phyloP scores from a whole-genome alignment of 1,140 invertebrate genomes.

The Frieseomelitta varia region DNA sequence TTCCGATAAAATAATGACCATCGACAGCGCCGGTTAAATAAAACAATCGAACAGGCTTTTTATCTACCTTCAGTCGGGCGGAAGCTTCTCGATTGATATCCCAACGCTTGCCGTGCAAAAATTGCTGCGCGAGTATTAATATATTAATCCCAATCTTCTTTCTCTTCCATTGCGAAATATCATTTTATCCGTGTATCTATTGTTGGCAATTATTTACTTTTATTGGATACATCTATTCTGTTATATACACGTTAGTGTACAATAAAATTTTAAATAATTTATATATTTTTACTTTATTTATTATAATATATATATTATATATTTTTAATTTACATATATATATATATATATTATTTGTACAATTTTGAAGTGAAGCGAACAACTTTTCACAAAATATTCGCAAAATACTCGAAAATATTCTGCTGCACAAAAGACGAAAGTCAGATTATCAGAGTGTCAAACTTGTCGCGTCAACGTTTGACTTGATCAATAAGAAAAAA shows the following conservation, averaged over 20 bases:
- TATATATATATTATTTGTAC: too few relatives aligned
- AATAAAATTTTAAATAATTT: too few relatives aligned
- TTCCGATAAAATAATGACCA: conserved; percentile 66
- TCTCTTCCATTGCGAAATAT: neutral
- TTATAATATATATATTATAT: too few relatives aligned
- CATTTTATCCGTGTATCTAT: neutral
- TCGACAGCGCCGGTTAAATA: conserved; percentile 55
- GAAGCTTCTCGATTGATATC: conserved; percentile 29
- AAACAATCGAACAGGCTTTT: conserved; percentile 54
- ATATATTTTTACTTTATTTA: too few relatives aligned
- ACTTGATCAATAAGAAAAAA: too few relatives aligned
- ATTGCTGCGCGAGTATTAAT: neutral
- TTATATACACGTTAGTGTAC: too few relatives aligned
- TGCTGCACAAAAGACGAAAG: neutral
- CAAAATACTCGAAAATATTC: too few relatives aligned
- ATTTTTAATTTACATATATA: too few relatives aligned
- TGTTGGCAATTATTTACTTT: neutral
- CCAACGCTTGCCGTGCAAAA: neutral
- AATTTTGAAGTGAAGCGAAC: too few relatives aligned
- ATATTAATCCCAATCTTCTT: too few relatives aligned
- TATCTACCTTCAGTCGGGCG: conserved; percentile 1
- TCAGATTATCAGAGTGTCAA: neutral
- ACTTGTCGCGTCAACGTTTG: too few relatives aligned
- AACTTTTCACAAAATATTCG: too few relatives aligned
- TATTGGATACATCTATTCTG: neutral